phyloP scores from a whole-genome alignment of 2,888 invertebrate genomes.

The Gymnosoma rotundatum region DNA sequence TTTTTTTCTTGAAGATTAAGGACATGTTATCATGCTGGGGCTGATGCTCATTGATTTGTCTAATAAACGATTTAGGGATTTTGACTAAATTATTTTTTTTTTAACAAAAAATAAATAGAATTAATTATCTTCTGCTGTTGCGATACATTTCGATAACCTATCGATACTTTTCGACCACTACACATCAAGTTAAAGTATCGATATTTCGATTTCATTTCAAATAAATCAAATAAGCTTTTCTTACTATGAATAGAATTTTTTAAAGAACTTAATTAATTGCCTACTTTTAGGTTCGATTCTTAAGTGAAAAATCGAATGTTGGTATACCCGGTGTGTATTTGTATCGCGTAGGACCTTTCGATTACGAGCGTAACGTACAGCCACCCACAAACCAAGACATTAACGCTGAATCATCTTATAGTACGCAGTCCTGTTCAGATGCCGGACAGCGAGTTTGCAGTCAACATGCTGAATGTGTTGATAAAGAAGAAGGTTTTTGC shows the following conservation, averaged over 20 bases:
- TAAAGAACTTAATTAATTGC: not conserved
- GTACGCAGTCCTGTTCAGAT: conserved; percentile 83
- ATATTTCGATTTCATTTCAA: no score
- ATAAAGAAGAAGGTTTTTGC: conserved; percentile 93
- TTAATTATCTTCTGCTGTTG: no score
- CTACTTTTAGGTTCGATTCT: conserved; percentile 77
- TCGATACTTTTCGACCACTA: no score
- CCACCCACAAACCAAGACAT: conserved; percentile 85
- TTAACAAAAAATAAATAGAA: no score
- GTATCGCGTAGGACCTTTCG: conserved; percentile 90
- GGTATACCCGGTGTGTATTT: conserved; percentile 93
- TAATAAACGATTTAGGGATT: no score
- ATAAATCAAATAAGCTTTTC: no score
- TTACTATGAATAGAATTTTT: no score
- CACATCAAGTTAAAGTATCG: no score
- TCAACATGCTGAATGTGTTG: conserved; percentile 90
- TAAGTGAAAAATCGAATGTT: conserved; percentile 91
- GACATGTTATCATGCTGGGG: not conserved
- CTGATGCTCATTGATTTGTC: no score
- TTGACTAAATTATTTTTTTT: no score
- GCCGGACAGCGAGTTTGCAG: conserved; percentile 90
- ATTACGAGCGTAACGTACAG: conserved; percentile 85
- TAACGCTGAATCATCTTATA: conserved; percentile 80
- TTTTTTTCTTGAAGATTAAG: not conserved
- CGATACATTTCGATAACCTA: no score